phyloP scores from a whole-genome alignment of 1,140 invertebrate genomes.

The Brachystomella parvula region DNA sequence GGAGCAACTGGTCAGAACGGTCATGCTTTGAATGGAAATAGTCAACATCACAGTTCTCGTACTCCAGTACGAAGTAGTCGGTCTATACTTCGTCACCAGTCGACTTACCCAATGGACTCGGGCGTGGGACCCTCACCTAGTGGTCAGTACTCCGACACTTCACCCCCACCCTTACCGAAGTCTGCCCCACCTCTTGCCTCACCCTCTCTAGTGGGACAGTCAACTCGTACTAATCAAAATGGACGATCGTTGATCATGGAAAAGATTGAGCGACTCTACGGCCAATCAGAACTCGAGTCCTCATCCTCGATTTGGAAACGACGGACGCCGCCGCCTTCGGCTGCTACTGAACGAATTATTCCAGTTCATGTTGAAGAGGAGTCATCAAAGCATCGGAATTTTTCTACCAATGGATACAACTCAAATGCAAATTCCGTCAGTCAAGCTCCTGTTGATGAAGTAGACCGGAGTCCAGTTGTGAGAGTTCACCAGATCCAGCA shows the following conservation, averaged over 20 bases:
- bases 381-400: conserved; percentile 9
- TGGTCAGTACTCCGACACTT: background rate
- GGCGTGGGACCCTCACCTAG: background rate
- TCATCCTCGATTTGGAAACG: conserved; percentile 60
- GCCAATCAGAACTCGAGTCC: conserved; percentile 60
- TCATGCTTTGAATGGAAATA: too few relatives aligned
- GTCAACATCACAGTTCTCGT: too few relatives aligned
- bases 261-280: conserved; percentile 75
- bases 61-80: background rate
- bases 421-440: too few relatives aligned
- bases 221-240: background rate
- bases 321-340: background rate
- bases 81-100: background rate
- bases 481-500: background rate
- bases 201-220: background rate
- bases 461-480: background rate
- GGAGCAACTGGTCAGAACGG: too few relatives aligned
- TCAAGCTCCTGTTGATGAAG: background rate
- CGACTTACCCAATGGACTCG: background rate
- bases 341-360: conserved; percentile 23
- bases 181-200: conserved; percentile 13
- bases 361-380: conserved; percentile 28
- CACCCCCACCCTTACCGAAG: conserved; percentile 24
- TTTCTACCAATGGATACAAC: too few relatives aligned
- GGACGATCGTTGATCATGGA: conserved; percentile 71